Evolutionary conservation across 2,113 vertebrate genomes (phyloP).

Genomic region (Dromaius novaehollandiae): DNA sequence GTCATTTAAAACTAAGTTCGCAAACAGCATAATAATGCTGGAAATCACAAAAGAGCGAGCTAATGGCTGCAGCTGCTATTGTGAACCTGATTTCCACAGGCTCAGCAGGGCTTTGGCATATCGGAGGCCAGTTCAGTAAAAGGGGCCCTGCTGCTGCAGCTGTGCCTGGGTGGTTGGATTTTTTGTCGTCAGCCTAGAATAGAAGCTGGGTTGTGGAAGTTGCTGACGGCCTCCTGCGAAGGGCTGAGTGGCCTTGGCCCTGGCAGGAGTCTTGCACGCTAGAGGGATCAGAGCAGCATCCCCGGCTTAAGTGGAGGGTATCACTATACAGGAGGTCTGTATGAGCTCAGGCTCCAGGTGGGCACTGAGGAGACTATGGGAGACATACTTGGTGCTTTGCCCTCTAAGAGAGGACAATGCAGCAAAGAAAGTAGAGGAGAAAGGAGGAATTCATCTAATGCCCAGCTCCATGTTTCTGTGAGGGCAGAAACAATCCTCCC

Average conservation of each 20-base stretch:
- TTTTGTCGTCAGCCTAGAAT: neutral
- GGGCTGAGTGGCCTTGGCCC: fast-evolving
- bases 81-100: slow-evolving; percentile 69
- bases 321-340: neutral
- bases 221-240: neutral
- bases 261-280: fast-evolving
- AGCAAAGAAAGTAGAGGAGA: neutral
- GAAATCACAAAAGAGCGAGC: slow-evolving; percentile 68
- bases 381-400: neutral
- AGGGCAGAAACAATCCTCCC: neutral
- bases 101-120: slow-evolving; percentile 66
- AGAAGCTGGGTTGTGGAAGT: neutral
- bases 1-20: slow-evolving; percentile 27
- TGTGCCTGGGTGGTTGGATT: slow-evolving; percentile 17
- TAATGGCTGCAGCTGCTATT: slow-evolving; percentile 68
- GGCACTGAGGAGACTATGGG: neutral
- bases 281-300: neutral
- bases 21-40: slow-evolving; percentile 69
- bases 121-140: slow-evolving; percentile 38
- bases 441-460: neutral
- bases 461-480: neutral
- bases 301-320: neutral
- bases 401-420: neutral
- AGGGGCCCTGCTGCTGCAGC: slow-evolving; percentile 45
- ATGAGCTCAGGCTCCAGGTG: neutral